Percentiles rank a stretch among this genome's conserved stretches.
Evolutionary conservation across 2,797 vertebrate species (phyloP).

Genomic region (Coreius guichenoti): DNA sequence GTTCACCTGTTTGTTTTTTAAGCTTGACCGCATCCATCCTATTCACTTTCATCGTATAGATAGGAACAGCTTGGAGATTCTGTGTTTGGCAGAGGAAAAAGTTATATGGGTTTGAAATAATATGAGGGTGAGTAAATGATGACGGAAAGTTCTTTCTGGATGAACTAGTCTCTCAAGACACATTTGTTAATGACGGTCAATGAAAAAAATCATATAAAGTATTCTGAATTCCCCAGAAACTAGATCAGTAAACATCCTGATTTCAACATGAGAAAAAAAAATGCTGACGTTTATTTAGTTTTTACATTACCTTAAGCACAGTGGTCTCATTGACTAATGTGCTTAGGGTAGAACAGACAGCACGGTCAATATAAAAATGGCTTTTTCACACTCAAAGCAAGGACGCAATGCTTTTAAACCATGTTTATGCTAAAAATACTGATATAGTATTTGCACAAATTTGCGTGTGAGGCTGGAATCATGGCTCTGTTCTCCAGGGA

Average conservation of each 20-base stretch:
- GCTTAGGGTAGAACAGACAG: constrained; percentile 84
- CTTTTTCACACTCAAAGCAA: constrained; percentile 87
- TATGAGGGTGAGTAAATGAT: background rate
- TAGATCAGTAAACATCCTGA: constrained; percentile 67
- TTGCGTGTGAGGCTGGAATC: constrained; percentile 77
- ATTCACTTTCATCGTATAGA: background rate
- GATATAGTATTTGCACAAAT: constrained; percentile 78
- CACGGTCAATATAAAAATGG: constrained; percentile 87
- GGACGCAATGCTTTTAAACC: constrained; percentile 80
- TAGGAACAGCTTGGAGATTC: background rate
- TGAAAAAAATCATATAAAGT: background rate
- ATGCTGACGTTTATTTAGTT: constrained; percentile 82
- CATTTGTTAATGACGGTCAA: background rate
- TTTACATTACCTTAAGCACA: constrained; percentile 73
- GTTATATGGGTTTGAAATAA: background rate
- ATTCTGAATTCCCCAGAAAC: constrained; percentile 34
- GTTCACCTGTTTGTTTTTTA: constrained; percentile 1
- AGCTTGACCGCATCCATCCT: background rate
- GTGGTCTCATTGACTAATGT: constrained; percentile 77
- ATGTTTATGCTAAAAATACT: constrained; percentile 84
- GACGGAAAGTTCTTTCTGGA: background rate
- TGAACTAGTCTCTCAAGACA: background rate
- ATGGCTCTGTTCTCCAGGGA: constrained; percentile 62
- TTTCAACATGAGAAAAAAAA: constrained; percentile 74
- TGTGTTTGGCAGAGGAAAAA: background rate